Evolutionary conservation across 2,797 vertebrate genomes (phyloP).

Genomic region (Lutjanus argentimaculatus): DNA sequence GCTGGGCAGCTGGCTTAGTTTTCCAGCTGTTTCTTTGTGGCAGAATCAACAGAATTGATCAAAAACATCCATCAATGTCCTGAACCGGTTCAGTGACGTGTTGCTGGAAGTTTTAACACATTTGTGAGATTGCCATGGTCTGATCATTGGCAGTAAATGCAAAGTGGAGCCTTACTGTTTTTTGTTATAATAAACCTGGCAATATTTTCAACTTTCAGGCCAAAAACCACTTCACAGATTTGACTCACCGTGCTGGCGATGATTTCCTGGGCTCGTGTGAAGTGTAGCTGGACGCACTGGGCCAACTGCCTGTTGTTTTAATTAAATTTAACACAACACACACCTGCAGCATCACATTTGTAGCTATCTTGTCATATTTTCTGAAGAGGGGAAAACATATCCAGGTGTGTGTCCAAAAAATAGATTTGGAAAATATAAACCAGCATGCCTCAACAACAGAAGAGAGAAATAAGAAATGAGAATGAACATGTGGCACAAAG

Average conservation of each 20-base stretch:
- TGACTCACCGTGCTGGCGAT: neutral
- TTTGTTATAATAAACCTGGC: slow-evolving; percentile 11
- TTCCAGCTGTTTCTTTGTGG: neutral
- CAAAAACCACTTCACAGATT: slow-evolving; percentile 25
- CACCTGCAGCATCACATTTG: neutral
- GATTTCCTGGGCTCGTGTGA: slow-evolving; percentile 7
- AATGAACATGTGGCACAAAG: no score
- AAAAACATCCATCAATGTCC: neutral
- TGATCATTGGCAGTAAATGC: neutral
- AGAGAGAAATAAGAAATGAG: no score
- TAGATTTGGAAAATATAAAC: neutral
- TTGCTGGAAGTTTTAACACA: neutral
- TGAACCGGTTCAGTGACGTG: neutral
- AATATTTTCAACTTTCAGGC: slow-evolving; percentile 4
- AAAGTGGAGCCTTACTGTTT: neutral
- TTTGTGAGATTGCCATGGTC: neutral
- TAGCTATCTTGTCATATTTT: neutral
- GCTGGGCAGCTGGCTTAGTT: neutral
- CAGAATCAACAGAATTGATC: neutral
- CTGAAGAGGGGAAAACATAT: neutral
- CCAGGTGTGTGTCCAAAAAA: neutral
- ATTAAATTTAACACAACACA: slow-evolving; percentile 5
- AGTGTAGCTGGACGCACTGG: neutral
- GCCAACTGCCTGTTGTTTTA: slow-evolving; percentile 2
- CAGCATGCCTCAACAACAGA: neutral